Evolutionary conservation across 2,888 invertebrate species (phyloP).

Genomic region (Lycia hirtaria): DNA sequence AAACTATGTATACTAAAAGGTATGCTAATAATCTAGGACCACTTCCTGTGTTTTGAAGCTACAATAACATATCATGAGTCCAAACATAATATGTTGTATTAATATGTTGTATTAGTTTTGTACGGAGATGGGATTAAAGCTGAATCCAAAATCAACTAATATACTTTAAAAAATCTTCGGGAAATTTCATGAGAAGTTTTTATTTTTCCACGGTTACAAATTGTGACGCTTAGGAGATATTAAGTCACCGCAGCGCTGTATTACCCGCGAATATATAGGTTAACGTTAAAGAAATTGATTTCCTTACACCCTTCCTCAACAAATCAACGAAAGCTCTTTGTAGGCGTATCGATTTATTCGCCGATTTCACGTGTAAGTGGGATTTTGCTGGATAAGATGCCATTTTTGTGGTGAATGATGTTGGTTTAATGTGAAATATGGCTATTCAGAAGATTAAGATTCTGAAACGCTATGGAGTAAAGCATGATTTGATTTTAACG

Average conservation of each 20-base stretch:
- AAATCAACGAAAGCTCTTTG: slow-evolving; percentile 37
- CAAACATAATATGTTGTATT: too few species aligned
- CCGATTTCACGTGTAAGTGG: slow-evolving; percentile 12
- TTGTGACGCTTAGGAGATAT: slow-evolving; percentile 30
- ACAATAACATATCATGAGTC: too few species aligned
- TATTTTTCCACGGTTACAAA: slow-evolving; percentile 6
- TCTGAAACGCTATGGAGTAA: too few species aligned
- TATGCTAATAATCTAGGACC: too few species aligned
- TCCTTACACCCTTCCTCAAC: slow-evolving; percentile 41
- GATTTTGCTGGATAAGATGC: slow-evolving; percentile 6
- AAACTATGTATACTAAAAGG: too few species aligned
- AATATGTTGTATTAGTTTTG: too few species aligned
- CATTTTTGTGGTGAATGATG: slow-evolving; percentile 2
- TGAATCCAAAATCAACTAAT: too few species aligned
- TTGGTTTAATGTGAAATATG: slow-evolving; percentile 10
- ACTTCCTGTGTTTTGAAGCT: too few species aligned
- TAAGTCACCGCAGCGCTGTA: slow-evolving; percentile 32
- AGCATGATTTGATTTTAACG: too few species aligned
- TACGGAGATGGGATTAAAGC: too few species aligned
- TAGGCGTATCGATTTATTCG: slow-evolving; percentile 19
- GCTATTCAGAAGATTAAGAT: background rate
- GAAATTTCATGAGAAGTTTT: too few species aligned
- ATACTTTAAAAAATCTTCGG: too few species aligned
- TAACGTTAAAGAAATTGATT: slow-evolving; percentile 41
- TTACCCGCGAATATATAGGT: slow-evolving; percentile 35